Percentiles rank a stretch among this genome's conserved stretches.
Evolutionary conservation across 1,140 invertebrate genomes (phyloP).

Genomic region (Leguminivora glycinivorella): DNA sequence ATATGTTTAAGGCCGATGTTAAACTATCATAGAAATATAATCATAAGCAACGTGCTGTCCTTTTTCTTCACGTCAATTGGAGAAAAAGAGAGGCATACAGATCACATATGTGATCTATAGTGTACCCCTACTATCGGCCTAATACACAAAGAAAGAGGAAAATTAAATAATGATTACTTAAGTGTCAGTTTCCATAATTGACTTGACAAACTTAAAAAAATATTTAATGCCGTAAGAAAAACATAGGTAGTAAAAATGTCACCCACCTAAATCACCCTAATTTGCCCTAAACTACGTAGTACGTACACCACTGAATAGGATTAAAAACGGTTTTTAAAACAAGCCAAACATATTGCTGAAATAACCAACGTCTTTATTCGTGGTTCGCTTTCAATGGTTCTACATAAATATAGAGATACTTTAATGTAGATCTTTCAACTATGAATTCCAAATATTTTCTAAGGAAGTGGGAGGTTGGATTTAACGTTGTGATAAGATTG

Average conservation of each 20-base stretch:
- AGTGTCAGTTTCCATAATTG: no score
- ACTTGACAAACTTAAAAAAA: no score
- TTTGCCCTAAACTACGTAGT: neutral
- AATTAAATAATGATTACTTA: no score
- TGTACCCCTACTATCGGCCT: no score
- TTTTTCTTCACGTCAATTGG: no score
- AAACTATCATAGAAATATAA: no score
- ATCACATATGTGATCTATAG: no score
- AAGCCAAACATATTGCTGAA: neutral
- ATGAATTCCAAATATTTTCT: slow-evolving; percentile 16
- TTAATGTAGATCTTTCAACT: neutral
- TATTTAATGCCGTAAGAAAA: neutral
- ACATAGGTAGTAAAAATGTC: no score
- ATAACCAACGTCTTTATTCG: neutral
- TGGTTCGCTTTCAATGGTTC: neutral
- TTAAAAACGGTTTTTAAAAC: neutral
- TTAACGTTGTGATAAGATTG: neutral
- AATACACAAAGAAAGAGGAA: no score
- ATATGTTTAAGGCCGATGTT: no score
- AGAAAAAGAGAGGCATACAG: no score
- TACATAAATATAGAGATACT: neutral
- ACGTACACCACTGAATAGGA: neutral
- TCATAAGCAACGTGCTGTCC: no score
- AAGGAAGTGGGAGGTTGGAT: neutral
- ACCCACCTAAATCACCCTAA: neutral